Evolutionary conservation across 1,140 invertebrate species (phyloP).

Genomic region (Sycophila sp.): DNA sequence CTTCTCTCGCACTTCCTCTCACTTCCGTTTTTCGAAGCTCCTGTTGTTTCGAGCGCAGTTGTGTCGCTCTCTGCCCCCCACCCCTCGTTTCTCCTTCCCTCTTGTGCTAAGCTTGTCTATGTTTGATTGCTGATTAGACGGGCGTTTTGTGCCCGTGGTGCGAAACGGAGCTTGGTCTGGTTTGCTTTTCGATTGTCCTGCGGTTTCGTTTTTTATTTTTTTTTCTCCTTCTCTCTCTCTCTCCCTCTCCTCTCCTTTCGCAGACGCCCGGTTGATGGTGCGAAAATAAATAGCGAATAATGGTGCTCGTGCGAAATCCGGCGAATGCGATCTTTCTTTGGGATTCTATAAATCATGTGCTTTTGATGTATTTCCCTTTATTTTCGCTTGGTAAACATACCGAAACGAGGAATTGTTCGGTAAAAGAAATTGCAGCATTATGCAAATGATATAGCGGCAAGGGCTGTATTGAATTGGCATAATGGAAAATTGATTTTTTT

Average conservation of each 20-base stretch:
- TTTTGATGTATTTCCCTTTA: neutral
- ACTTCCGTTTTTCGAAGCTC: slow-evolving; percentile 19
- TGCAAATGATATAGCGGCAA: no score
- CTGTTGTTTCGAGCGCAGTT: slow-evolving; percentile 14
- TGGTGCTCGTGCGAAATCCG: neutral
- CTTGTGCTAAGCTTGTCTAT: slow-evolving; percentile 7
- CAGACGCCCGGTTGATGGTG: neutral
- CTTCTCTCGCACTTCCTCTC: slow-evolving; percentile 13
- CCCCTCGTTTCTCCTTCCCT: slow-evolving; percentile 1
- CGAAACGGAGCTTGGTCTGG: slow-evolving; percentile 15
- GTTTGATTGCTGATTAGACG: slow-evolving; percentile 38
- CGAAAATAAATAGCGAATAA: slow-evolving; percentile 10
- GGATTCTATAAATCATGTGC: slow-evolving; percentile 1
- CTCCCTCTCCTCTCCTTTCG: neutral
- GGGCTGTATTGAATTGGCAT: no score
- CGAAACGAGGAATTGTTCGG: neutral
- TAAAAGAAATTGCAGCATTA: no score
- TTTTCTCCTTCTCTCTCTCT: neutral
- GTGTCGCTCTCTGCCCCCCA: neutral
- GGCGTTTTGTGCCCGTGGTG: slow-evolving; percentile 17
- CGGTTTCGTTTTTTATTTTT: neutral
- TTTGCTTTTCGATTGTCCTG: slow-evolving; percentile 22
- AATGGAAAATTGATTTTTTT: no score
- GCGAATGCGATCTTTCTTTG: neutral
- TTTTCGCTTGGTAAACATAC: neutral